A percentile compares a stretch with the other conserved stretches of the same genome.
phyloP scores from a whole-genome alignment of 1,140 invertebrate species.

The Phortica variegata region DNA sequence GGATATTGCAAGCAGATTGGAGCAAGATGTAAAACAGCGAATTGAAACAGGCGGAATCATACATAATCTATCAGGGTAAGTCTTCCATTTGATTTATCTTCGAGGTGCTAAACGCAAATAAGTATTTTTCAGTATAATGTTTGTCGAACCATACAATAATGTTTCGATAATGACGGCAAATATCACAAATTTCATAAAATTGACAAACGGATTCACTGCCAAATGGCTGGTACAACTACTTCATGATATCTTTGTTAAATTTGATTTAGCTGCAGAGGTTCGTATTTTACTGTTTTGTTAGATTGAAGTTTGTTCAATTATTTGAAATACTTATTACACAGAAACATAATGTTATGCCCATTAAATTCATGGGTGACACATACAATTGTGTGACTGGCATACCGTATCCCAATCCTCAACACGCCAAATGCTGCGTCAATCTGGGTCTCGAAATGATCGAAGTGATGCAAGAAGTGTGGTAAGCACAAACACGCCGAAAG shows the following conservation, averaged over 20 bases:
- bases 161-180: constrained; percentile 93
- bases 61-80: neutral
- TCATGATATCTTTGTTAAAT: constrained; percentile 89
- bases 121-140: constrained; percentile 72
- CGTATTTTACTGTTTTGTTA: constrained; percentile 9
- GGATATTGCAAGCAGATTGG: constrained; percentile 76
- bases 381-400: constrained; percentile 89
- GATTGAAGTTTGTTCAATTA: neutral
- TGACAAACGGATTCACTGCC: constrained; percentile 77
- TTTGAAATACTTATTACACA: constrained; percentile 30
- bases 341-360: constrained; percentile 71
- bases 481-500: too few species aligned
- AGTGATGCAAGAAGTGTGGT: constrained; percentile 75
- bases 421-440: constrained; percentile 84
- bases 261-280: constrained; percentile 86
- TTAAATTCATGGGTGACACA: constrained; percentile 89
- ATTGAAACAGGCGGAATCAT: constrained; percentile 57
- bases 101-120: too few species aligned
- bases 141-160: constrained; percentile 80
- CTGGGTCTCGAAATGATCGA: constrained; percentile 86
- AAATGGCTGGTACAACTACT: constrained; percentile 82
- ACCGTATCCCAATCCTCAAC: constrained; percentile 67
- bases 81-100: neutral
- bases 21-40: constrained; percentile 70
- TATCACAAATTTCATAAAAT: constrained; percentile 89